These are phyloP conservation scores for Sinelater perroti DNA, from an alignment of 2,888 invertebrate genomes.

Conservation along the genomic window DNA sequence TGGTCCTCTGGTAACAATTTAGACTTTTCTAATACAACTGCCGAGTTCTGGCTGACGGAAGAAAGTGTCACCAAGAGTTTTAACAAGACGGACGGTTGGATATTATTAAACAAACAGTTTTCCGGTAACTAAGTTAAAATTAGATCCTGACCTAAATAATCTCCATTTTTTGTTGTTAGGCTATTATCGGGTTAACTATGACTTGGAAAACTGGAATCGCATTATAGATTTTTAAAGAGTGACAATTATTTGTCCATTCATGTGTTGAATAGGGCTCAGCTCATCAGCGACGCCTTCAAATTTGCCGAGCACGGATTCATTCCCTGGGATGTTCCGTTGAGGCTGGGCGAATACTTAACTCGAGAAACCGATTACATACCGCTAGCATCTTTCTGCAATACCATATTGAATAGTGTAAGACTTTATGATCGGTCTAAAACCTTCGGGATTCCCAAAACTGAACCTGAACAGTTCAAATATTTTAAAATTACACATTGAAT, in stretches of 20 bases:
- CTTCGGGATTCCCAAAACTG: too few relatives aligned
- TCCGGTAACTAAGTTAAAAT: too few relatives aligned
- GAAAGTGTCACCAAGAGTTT: slow-evolving; percentile 1
- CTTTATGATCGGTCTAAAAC: background rate
- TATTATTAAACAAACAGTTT: slow-evolving; percentile 56
- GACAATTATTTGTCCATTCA: slow-evolving; percentile 64
- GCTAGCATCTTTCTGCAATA: slow-evolving; percentile 2
- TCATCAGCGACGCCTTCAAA: slow-evolving; percentile 77
- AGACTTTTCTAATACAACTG: slow-evolving; percentile 21
- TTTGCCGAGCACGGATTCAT: slow-evolving; percentile 69
- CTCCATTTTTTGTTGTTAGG: slow-evolving; percentile 57
- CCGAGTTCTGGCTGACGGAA: slow-evolving; percentile 36
- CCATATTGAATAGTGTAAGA: background rate
- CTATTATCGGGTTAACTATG: slow-evolving; percentile 78
- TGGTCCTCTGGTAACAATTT: background rate
- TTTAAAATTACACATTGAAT: slow-evolving; percentile 12
- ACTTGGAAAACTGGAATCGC: slow-evolving; percentile 71
- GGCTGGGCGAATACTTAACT: slow-evolving; percentile 67
- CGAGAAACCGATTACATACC: slow-evolving; percentile 70
- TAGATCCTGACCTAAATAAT: too few relatives aligned
- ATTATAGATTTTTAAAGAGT: slow-evolving; percentile 60
- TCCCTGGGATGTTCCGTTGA: slow-evolving; percentile 64
- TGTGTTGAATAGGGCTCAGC: slow-evolving; percentile 75
- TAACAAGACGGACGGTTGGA: slow-evolving; percentile 40
- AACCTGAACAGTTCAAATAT: background rate